Evolutionary conservation across 2,888 invertebrate species (phyloP).

Genomic region (Lomographa bimaculata): DNA sequence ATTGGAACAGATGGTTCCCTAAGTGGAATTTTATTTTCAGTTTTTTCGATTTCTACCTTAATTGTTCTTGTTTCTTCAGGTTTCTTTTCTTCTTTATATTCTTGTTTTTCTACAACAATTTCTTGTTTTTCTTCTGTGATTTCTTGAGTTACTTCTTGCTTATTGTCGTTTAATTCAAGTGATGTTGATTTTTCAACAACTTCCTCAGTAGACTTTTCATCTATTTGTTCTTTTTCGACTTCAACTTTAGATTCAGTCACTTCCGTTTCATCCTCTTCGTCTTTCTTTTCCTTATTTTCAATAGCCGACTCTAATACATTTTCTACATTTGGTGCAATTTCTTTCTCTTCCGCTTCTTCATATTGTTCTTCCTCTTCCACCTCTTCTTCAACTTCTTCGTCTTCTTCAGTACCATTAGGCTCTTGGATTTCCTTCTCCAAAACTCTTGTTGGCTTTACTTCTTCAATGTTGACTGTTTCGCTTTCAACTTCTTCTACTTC

Average conservation of each 20-base stretch:
- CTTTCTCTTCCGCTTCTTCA: constrained; percentile 37
- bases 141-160: constrained; percentile 30
- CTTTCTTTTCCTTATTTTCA: constrained; percentile 29
- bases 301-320: constrained; percentile 14
- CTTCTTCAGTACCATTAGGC: constrained; percentile 31
- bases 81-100: constrained; percentile 31
- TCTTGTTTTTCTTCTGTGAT: constrained; percentile 32
- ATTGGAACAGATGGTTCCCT: constrained; percentile 72
- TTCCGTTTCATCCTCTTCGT: constrained; percentile 34
- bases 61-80: constrained; percentile 34
- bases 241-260: constrained; percentile 8
- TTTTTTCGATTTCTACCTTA: constrained; percentile 27
- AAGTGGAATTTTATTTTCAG: constrained; percentile 51
- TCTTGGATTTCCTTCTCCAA: constrained; percentile 16
- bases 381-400: constrained; percentile 39
- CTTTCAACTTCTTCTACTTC: constrained; percentile 14
- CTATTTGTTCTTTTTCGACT: constrained; percentile 10
- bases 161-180: constrained; percentile 16
- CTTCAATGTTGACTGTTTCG: constrained; percentile 12
- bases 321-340: constrained; percentile 2
- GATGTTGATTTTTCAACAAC: constrained; percentile 27
- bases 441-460: constrained; percentile 13
- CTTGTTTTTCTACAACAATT: constrained; percentile 31
- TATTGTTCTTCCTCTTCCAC: constrained; percentile 33
- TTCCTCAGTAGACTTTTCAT: constrained; percentile 27